Evolutionary conservation across 2,113 vertebrate species (phyloP).

Genomic region (Atherinomorus stipes): DNA sequence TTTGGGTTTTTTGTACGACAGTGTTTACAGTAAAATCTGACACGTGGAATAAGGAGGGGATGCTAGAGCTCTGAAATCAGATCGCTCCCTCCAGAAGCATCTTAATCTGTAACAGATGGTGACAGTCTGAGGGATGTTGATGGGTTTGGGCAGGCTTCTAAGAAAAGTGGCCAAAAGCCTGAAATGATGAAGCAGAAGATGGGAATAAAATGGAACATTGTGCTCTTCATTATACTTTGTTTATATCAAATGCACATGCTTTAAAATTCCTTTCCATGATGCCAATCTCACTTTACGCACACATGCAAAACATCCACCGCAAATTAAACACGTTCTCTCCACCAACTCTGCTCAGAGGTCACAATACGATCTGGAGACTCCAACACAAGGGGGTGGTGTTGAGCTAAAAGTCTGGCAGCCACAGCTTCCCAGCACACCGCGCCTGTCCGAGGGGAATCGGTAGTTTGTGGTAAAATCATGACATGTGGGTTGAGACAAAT

Average conservation of each 20-base stretch:
- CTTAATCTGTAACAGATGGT: conserved; percentile 82
- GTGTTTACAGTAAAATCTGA: conserved; percentile 82
- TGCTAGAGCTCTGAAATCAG: conserved; percentile 73
- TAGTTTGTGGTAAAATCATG: conserved; percentile 57
- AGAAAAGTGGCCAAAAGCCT: conserved; percentile 62
- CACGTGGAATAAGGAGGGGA: conserved; percentile 73
- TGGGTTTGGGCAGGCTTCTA: conserved; percentile 72
- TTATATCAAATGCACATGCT: conserved; percentile 72
- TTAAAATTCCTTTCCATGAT: conserved; percentile 51
- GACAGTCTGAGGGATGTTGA: conserved; percentile 64
- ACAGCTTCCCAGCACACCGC: conserved; percentile 1
- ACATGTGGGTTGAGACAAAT: conserved; percentile 59
- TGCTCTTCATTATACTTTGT: conserved; percentile 72
- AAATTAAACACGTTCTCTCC: conserved; percentile 39
- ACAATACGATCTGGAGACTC: neutral
- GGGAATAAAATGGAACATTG: conserved; percentile 74
- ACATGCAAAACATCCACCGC: conserved; percentile 13
- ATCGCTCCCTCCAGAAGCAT: conserved; percentile 69
- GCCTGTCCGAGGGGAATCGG: conserved; percentile 12
- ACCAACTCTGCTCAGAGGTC: conserved; percentile 9
- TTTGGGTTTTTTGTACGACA: conserved; percentile 76
- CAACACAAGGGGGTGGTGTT: conserved; percentile 63
- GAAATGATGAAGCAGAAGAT: conserved; percentile 62
- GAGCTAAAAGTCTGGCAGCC: conserved; percentile 13
- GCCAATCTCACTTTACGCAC: conserved; percentile 33